These are phyloP conservation scores for Pygoscelis adeliae DNA, from an alignment of 2,113 vertebrate genomes.

Conservation along the genomic window DNA sequence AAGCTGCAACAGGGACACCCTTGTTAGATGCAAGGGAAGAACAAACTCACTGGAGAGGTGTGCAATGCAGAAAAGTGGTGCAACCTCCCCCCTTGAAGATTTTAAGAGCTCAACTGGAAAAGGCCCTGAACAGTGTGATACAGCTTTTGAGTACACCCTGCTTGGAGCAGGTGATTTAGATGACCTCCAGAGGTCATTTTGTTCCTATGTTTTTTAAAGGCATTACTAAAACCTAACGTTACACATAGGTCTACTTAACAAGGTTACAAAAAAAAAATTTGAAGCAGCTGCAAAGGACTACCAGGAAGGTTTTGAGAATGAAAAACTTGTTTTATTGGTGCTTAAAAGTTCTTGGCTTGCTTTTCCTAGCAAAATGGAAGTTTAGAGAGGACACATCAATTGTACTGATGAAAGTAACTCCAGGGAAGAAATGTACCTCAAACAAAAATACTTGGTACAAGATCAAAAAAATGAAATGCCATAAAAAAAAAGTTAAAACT, in stretches of 20 bases:
- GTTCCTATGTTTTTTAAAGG: not conserved
- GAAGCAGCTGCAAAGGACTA: not conserved
- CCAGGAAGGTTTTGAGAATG: not conserved
- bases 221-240: not conserved
- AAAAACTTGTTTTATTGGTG: not conserved
- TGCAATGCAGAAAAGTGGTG: not conserved
- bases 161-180: not conserved
- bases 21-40: not conserved
- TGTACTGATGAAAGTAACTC: not conserved
- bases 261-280: not conserved
- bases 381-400: not conserved
- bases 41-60: not conserved
- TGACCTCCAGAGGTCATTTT: not conserved
- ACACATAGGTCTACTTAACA: not conserved
- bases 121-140: not conserved
- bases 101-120: not conserved
- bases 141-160: not conserved
- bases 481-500: not conserved
- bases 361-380: not conserved
- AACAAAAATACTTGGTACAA: not conserved
- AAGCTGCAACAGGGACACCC: not conserved
- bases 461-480: not conserved
- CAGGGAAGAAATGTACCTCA: not conserved
- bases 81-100: not conserved
- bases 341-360: not conserved